phyloP scores from a whole-genome alignment of 2,797 vertebrate genomes.

The Microhierax caerulescens region DNA sequence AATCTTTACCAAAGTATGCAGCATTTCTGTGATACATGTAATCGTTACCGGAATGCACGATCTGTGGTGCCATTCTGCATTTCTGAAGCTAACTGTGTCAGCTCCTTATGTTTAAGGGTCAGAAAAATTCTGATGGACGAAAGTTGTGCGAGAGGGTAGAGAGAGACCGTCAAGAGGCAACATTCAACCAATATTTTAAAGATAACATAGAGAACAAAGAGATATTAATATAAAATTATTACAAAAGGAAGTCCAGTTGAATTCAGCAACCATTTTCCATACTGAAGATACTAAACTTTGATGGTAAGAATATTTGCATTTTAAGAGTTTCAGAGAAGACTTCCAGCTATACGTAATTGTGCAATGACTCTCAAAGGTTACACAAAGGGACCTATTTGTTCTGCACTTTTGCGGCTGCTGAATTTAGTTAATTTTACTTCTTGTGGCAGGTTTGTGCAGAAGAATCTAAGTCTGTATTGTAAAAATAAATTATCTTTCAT shows the following conservation, averaged over 20 bases:
- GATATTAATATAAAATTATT: neutral
- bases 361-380: neutral
- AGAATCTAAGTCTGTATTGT: conserved; percentile 9
- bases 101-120: neutral
- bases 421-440: conserved; percentile 5
- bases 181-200: neutral
- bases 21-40: neutral
- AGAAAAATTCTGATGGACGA: neutral
- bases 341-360: neutral
- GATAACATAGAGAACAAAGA: neutral
- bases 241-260: conserved; percentile 19
- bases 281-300: neutral
- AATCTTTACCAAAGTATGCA: neutral
- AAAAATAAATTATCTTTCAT: neutral
- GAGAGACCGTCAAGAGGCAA: neutral
- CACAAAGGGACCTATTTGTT: neutral
- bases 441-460: conserved; percentile 20
- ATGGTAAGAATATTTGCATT: neutral
- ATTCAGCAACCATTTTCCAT: conserved; percentile 41
- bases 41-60: neutral
- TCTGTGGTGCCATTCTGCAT: accelerated
- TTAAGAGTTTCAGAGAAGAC: neutral
- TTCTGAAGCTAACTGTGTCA: neutral
- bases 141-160: neutral
- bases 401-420: conserved; percentile 50